A percentile compares a stretch with the other conserved stretches of the same genome.
phyloP scores from a whole-genome alignment of 2,888 invertebrate genomes.

The Drosophila maculinotata region DNA sequence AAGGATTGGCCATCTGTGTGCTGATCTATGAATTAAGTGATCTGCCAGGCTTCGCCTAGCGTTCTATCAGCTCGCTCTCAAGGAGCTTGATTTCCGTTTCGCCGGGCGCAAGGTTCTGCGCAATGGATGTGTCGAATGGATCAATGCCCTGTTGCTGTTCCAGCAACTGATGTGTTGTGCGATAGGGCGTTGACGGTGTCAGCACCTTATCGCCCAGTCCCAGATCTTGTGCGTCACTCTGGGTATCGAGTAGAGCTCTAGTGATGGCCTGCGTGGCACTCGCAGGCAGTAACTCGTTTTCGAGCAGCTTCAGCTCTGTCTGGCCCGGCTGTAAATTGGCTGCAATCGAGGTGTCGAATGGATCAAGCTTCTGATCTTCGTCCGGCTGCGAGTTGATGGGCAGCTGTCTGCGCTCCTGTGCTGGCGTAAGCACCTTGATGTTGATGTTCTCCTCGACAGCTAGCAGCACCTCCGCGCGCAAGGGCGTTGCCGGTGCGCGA shows the following conservation, averaged over 20 bases:
- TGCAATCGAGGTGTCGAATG: conserved; percentile 94
- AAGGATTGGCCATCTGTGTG: conserved; percentile 91
- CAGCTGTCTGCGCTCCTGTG: conserved; percentile 85
- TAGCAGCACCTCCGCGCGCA: conserved; percentile 83
- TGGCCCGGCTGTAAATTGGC: conserved; percentile 90
- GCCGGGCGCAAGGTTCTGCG: conserved; percentile 90
- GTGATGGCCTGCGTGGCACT: conserved; percentile 72
- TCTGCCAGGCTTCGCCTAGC: conserved; percentile 72
- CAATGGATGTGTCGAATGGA: conserved; percentile 95
- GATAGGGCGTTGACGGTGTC: conserved; percentile 87
- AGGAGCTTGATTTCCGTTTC: conserved; percentile 92
- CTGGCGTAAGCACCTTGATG: conserved; percentile 90
- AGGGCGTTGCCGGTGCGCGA: conserved; percentile 84
- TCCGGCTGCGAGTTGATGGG: conserved; percentile 32
- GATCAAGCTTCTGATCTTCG: conserved; percentile 87
- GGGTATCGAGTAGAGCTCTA: conserved; percentile 82
- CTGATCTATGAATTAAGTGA: conserved; percentile 2
- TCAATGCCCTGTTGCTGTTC: conserved; percentile 87
- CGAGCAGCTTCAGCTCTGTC: conserved; percentile 91
- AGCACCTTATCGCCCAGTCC: conserved; percentile 89
- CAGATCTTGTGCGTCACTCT: conserved; percentile 85
- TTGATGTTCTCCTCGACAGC: conserved; percentile 88
- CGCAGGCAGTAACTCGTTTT: conserved; percentile 89
- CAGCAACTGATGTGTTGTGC: conserved; percentile 70
- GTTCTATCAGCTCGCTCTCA: conserved; percentile 90